Evolutionary conservation across 2,888 invertebrate genomes (phyloP), one percentile per base, ranked within the genome.

Genomic region (Tetragonula carbonaria): DNA sequence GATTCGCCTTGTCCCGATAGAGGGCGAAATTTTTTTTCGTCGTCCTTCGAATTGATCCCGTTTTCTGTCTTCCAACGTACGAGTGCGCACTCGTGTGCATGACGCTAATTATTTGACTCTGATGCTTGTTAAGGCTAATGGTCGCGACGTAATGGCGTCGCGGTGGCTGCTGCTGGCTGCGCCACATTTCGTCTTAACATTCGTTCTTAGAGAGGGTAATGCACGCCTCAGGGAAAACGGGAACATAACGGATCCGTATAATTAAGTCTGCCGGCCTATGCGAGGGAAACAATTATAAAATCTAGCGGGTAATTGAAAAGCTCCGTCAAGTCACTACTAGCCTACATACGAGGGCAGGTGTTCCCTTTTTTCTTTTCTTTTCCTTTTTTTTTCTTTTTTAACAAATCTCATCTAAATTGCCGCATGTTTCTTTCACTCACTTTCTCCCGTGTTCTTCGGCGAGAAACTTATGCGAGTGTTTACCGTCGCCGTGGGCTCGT

Each of bases 211-310:
- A 80, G 80, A 53, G 67, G 74, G 79, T 77, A 82, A 83, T 57
- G 71, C 21, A 67, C 78, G 67, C 63, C 67, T 67, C 59, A 11
- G 77, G 73, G 78, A 67, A 80, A 87, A 89, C 84, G 87, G 74
- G 89, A 89, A 88, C 89, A 88, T 92, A 92, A 92, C 92, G 92
- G 92, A 84, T 83, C 74, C 80, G 84, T 88, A 90, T 91, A 92
- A 92, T 91, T 90, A 92, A 89, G 88, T 86, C 84, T 21, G 80
- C 74, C 55, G 63, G 66, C 70, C 74, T 72, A 80, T 66, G 71
- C 72, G 72, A 80, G 84, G 3, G 82, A 86, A 89, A 91, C 90
- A 90, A 92, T 92, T 91, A 92, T 89, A 85, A 91, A 90, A 88
- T 89, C 85, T 86, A 82, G 80, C 85, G 79, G 85, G 83, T 92